Percentiles rank a stretch among this genome's conserved stretches.
These are phyloP conservation scores for Synanthedon myopaeformis DNA, from an alignment of 2,888 invertebrate species.

Conservation along the genomic window DNA sequence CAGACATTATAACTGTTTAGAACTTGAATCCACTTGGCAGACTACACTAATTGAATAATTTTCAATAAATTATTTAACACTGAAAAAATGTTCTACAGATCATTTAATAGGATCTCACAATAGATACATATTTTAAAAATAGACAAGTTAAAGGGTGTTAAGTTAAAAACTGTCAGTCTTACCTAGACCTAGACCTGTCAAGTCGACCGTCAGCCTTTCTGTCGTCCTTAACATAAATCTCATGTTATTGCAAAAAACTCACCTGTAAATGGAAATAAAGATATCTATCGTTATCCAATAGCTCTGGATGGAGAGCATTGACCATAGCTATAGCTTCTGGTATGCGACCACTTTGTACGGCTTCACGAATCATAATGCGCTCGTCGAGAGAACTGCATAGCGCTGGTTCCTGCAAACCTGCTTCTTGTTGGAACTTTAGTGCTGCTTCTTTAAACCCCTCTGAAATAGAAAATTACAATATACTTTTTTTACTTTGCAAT, in stretches of 20 bases:
- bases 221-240: no score
- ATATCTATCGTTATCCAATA: constrained; percentile 94
- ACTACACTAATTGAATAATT: no score
- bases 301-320: constrained; percentile 93
- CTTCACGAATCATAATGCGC: constrained; percentile 91
- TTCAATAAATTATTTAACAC: no score
- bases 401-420: constrained; percentile 74
- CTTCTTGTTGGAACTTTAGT: constrained; percentile 95
- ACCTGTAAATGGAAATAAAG: constrained; percentile 95
- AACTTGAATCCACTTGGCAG: neutral
- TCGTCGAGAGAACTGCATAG: constrained; percentile 86
- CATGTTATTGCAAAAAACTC: constrained; percentile 6
- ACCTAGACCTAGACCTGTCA: no score
- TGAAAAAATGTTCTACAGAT: no score
- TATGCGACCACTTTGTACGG: constrained; percentile 92
- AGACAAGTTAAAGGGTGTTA: no score
- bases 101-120: no score
- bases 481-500: no score
- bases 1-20: neutral
- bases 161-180: no score
- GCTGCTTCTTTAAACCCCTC: constrained; percentile 98
- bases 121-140: no score
- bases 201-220: no score
- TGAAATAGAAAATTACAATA: constrained; percentile 34
- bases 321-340: constrained; percentile 94